phyloP scores from a whole-genome alignment of 2,797 vertebrate species.

The Ceyx erithaca region DNA sequence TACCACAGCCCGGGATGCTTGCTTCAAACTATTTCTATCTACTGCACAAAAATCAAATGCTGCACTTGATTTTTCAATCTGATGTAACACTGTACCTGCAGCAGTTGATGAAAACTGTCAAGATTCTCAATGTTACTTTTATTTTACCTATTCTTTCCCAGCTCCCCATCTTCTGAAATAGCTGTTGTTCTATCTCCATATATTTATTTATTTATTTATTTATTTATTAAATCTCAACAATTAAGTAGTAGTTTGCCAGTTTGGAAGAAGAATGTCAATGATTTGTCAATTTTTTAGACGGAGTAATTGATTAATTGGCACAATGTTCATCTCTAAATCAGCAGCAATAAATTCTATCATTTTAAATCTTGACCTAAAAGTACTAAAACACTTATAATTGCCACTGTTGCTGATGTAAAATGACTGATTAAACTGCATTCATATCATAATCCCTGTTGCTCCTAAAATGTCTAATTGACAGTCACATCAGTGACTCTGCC shows the following conservation, averaged over 20 bases:
- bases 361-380: conserved; percentile 78
- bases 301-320: conserved; percentile 80
- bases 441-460: conserved; percentile 53
- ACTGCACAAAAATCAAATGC: background rate
- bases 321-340: conserved; percentile 78
- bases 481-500: conserved; percentile 6
- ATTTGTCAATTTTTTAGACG: conserved; percentile 75
- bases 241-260: conserved; percentile 64
- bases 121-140: background rate
- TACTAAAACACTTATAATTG: conserved; percentile 71
- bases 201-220: background rate
- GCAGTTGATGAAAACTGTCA: background rate
- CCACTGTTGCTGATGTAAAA: conserved; percentile 55
- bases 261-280: conserved; percentile 74
- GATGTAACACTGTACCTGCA: background rate
- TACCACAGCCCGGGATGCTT: background rate
- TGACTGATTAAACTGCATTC: conserved; percentile 68
- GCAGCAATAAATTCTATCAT: conserved; percentile 72
- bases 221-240: conserved; percentile 4
- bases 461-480: conserved; percentile 57
- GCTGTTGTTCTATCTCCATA: background rate
- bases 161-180: background rate
- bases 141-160: background rate
- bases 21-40: background rate
- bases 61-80: background rate